phyloP scores from a whole-genome alignment of 1,140 invertebrate species.

The Asobara japonica region DNA sequence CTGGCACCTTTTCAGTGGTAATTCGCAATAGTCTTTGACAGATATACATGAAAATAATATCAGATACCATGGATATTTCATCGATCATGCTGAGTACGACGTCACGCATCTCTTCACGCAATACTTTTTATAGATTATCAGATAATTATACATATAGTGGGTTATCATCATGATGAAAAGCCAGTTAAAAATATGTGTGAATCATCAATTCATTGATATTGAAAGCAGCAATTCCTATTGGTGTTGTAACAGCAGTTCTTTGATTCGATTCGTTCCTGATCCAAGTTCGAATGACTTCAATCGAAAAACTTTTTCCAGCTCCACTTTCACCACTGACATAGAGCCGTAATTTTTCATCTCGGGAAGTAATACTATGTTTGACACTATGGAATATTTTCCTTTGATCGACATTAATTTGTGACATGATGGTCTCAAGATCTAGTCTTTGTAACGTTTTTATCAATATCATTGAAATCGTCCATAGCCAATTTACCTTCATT shows the following conservation, averaged over 20 bases:
- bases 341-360: constrained; percentile 21
- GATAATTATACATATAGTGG: constrained; percentile 42
- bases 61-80: constrained; percentile 47
- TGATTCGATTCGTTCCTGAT: constrained; percentile 36
- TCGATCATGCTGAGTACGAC: constrained; percentile 29
- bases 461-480: constrained; percentile 41
- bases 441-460: not conserved
- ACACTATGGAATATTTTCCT: constrained; percentile 31
- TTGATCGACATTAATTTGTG: constrained; percentile 41
- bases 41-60: constrained; percentile 39
- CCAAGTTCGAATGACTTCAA: constrained; percentile 36
- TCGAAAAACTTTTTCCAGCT: constrained; percentile 41
- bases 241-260: constrained; percentile 38
- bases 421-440: constrained; percentile 36
- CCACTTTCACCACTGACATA: constrained; percentile 39
- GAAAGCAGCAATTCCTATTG: constrained; percentile 46
- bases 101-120: constrained; percentile 41
- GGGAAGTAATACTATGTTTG: not conserved
- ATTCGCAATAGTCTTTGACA: too few species aligned
- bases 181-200: constrained; percentile 44
- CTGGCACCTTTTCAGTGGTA: too few species aligned
- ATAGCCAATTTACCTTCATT: constrained; percentile 41
- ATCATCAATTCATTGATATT: constrained; percentile 44
- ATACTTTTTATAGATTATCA: constrained; percentile 40
- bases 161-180: constrained; percentile 41